Evolutionary conservation across 2,113 vertebrate genomes (phyloP).

Genomic region (Corythaeola cristata): DNA sequence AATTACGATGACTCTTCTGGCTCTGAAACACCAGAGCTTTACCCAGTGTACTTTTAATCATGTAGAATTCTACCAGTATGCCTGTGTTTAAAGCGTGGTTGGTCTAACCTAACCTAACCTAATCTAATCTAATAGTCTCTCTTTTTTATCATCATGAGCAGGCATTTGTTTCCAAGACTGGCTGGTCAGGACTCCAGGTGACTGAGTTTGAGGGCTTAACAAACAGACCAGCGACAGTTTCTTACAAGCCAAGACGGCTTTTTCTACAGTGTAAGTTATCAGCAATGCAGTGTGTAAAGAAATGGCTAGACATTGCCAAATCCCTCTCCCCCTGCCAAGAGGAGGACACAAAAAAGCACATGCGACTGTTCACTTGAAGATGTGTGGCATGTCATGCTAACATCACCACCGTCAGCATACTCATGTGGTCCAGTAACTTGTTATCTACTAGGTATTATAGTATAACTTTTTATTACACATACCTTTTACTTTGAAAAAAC

Average conservation of each 20-base stretch:
- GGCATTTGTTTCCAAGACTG: not conserved
- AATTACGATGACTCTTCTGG: not conserved
- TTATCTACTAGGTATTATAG: not conserved
- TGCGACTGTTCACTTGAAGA: not conserved
- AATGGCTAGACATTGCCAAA: not conserved
- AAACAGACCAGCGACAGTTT: not conserved
- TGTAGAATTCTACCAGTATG: not conserved
- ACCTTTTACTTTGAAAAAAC: not conserved
- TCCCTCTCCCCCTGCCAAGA: not conserved
- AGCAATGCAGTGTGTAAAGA: not conserved
- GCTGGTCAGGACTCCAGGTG: not conserved
- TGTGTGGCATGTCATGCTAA: not conserved
- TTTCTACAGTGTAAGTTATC: not conserved
- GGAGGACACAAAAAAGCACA: not conserved
- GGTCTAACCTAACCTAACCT: too few relatives aligned
- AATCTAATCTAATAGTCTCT: too few relatives aligned
- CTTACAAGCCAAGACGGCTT: not conserved
- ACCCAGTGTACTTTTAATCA: not conserved
- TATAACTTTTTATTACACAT: not conserved
- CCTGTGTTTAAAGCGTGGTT: not conserved
- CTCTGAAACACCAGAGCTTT: not conserved
- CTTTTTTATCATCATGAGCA: not conserved
- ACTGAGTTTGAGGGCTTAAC: not conserved
- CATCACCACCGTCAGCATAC: not conserved
- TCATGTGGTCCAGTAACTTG: not conserved